phyloP scores from a whole-genome alignment of 2,888 invertebrate species.

The Merodon equestris region DNA sequence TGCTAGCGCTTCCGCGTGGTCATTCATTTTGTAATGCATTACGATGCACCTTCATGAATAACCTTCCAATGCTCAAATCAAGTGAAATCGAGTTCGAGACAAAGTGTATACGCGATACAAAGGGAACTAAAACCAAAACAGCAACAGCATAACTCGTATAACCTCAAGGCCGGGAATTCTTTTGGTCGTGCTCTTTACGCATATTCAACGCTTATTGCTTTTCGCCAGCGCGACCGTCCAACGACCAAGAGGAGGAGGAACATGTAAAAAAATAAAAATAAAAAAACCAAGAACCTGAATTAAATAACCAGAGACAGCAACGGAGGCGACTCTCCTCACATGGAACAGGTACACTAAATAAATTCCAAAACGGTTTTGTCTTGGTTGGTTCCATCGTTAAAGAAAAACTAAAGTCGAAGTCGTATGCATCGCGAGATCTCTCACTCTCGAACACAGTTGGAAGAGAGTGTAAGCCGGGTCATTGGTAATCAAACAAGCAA shows the following conservation, averaged over 20 bases:
- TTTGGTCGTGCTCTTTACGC: slow-evolving; percentile 65
- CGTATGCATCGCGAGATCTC: no score
- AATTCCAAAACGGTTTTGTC: slow-evolving; percentile 19
- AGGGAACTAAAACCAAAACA: slow-evolving; percentile 18
- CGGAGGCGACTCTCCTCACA: slow-evolving; percentile 12
- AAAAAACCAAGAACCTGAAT: slow-evolving; percentile 43
- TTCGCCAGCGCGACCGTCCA: slow-evolving; percentile 18
- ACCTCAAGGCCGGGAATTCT: slow-evolving; percentile 65
- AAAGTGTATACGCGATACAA: no score
- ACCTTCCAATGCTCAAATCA: slow-evolving; percentile 43
- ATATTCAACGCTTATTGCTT: slow-evolving; percentile 52
- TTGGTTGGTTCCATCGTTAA: neutral
- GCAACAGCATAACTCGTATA: slow-evolving; percentile 19
- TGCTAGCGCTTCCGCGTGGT: neutral
- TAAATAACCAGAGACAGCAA: slow-evolving; percentile 52
- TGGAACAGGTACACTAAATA: slow-evolving; percentile 10
- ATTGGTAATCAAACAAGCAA: slow-evolving; percentile 32
- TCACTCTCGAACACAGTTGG: neutral
- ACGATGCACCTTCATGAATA: slow-evolving; percentile 59
- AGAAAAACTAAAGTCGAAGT: slow-evolving; percentile 9
- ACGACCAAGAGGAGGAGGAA: slow-evolving; percentile 13
- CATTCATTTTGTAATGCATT: slow-evolving; percentile 24
- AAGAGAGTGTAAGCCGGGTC: slow-evolving; percentile 27
- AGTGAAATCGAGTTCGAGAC: slow-evolving; percentile 64
- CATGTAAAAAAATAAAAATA: neutral